These are phyloP conservation scores for Myathropa florea DNA, from an alignment of 2,888 invertebrate species.

Conservation along the genomic window DNA sequence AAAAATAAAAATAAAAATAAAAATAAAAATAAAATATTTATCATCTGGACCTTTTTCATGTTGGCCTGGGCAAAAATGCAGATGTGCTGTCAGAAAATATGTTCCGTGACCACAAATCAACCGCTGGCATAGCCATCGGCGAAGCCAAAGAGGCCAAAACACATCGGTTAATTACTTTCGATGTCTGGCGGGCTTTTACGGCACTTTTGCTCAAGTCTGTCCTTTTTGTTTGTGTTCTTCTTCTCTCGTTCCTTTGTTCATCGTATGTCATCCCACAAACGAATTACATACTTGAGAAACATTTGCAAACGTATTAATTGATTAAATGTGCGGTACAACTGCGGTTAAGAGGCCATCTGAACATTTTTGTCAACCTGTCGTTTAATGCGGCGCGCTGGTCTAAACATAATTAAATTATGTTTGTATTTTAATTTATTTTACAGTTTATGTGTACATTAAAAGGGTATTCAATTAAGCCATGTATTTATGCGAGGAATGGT, in stretches of 20 bases:
- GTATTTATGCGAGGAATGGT: too few species aligned
- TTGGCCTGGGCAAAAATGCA: constrained; percentile 39
- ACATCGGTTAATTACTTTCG: constrained; percentile 38
- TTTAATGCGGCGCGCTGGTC: not conserved
- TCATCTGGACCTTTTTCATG: constrained; percentile 48
- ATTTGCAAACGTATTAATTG: constrained; percentile 10
- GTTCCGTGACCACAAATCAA: constrained; percentile 68
- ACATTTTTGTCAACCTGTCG: not conserved
- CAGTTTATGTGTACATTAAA: too few species aligned
- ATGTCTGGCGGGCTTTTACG: constrained; percentile 25
- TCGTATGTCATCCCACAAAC: not conserved
- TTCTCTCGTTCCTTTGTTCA: not conserved
- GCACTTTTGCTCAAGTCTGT: constrained; percentile 1
- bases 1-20: not conserved
- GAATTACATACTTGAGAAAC: not conserved
- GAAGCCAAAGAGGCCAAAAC: constrained; percentile 12
- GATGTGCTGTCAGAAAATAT: constrained; percentile 59
- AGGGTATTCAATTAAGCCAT: not conserved
- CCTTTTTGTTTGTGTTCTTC: not conserved
- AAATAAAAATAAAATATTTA: constrained; percentile 30
- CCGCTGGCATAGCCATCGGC: constrained; percentile 52
- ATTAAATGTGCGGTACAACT: constrained; percentile 7
- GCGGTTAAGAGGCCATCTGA: not conserved
- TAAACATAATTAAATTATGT: not conserved
- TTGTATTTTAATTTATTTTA: not conserved